A percentile compares a stretch with the other conserved stretches of the same genome.
These are phyloP conservation scores for Phrynocephalus versicolor DNA, from an alignment of 2,113 vertebrate species.

Conservation along the genomic window DNA sequence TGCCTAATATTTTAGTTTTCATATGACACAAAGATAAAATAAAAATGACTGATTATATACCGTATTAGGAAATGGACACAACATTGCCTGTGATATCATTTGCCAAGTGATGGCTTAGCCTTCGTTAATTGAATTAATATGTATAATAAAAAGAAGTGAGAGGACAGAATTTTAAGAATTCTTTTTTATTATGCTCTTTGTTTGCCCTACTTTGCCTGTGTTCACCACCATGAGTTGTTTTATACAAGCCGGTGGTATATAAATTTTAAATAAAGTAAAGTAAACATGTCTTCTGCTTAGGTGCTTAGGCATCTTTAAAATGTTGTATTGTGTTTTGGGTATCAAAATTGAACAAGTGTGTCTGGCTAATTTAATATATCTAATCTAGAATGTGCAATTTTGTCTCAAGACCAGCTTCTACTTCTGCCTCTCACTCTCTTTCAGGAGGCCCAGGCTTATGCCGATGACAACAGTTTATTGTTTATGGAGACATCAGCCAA, in stretches of 20 bases:
- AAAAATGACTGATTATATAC: background rate
- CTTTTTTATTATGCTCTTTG: background rate
- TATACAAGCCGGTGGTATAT: too few species aligned
- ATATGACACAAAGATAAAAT: background rate
- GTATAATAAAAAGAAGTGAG: background rate
- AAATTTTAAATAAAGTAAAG: too few species aligned
- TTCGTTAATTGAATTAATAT: background rate
- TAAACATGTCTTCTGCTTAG: background rate
- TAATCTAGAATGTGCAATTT: background rate
- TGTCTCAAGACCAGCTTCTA: background rate
- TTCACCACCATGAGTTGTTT: too few species aligned
- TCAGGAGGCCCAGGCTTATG: conserved; percentile 82
- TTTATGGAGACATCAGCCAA: conserved; percentile 87
- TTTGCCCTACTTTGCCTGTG: too few species aligned
- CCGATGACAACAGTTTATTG: conserved; percentile 83
- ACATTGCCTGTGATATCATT: background rate
- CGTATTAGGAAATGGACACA: background rate
- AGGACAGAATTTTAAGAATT: background rate
- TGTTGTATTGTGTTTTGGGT: background rate
- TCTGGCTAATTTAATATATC: background rate
- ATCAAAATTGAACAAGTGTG: background rate
- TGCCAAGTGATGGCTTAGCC: background rate
- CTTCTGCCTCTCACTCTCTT: background rate
- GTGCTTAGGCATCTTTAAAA: background rate
- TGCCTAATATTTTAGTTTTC: background rate